phyloP scores from a whole-genome alignment of 1,140 invertebrate genomes.

The Acyrthosiphon pisum region DNA sequence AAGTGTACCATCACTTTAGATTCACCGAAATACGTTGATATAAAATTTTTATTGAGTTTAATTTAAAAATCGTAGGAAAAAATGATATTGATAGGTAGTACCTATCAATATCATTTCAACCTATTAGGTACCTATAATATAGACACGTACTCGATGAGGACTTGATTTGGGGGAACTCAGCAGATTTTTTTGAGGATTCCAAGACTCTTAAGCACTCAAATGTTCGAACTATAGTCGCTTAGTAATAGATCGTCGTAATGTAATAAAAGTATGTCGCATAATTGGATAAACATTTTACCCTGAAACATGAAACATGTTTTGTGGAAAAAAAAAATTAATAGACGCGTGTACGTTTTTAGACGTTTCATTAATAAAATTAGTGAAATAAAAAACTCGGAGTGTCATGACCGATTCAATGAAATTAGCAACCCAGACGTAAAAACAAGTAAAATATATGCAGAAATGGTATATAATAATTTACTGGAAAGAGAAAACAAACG shows the following conservation, averaged over 20 bases:
- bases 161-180: background rate
- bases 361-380: constrained; percentile 7
- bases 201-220: background rate
- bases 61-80: background rate
- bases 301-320: background rate
- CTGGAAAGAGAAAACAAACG: background rate
- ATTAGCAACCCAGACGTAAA: background rate
- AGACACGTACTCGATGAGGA: background rate
- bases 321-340: background rate
- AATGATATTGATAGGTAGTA: no score
- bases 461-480: background rate
- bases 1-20: background rate
- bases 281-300: background rate
- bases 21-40: background rate
- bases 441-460: background rate
- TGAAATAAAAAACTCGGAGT: background rate
- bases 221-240: background rate
- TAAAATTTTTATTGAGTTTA: background rate
- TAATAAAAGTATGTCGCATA: no score
- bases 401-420: background rate
- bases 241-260: no score
- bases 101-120: no score
- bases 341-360: background rate
- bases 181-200: background rate
- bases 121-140: no score